Evolutionary conservation across 1,140 invertebrate genomes (phyloP).

Genomic region (Sminthurinus signatus): DNA sequence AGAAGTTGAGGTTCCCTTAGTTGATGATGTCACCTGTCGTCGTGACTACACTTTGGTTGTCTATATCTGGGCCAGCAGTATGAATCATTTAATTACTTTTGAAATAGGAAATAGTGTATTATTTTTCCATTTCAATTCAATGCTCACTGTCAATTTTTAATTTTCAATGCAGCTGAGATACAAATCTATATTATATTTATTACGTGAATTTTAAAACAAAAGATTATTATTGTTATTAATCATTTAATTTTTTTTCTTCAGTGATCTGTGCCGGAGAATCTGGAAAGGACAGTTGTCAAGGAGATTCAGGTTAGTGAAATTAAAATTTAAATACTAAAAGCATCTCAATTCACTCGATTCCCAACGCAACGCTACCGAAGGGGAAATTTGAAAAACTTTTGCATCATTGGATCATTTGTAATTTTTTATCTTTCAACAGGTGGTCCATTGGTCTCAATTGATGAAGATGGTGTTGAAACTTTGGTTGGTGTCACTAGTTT

Average conservation of each 20-base stretch:
- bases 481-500: constrained; percentile 50
- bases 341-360: constrained; percentile 20
- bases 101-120: too few relatives aligned
- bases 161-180: too few relatives aligned
- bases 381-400: too few relatives aligned
- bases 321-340: constrained; percentile 14
- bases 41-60: constrained; percentile 25
- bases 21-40: constrained; percentile 25
- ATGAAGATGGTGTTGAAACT: neutral
- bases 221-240: too few relatives aligned
- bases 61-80: constrained; percentile 24
- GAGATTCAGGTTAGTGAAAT: constrained; percentile 12
- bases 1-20: constrained; percentile 13
- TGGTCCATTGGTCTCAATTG: constrained; percentile 5
- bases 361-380: neutral
- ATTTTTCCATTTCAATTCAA: neutral
- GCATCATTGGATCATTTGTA: too few relatives aligned
- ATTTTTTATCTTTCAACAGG: neutral
- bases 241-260: too few relatives aligned
- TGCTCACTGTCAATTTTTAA: constrained; percentile 15
- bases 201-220: too few relatives aligned
- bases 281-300: constrained; percentile 44
- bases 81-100: too few relatives aligned
- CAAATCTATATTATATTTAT: too few relatives aligned
- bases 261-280: constrained; percentile 45